phyloP scores from a whole-genome alignment of 2,113 vertebrate species.

The Pollachius pollachius region DNA sequence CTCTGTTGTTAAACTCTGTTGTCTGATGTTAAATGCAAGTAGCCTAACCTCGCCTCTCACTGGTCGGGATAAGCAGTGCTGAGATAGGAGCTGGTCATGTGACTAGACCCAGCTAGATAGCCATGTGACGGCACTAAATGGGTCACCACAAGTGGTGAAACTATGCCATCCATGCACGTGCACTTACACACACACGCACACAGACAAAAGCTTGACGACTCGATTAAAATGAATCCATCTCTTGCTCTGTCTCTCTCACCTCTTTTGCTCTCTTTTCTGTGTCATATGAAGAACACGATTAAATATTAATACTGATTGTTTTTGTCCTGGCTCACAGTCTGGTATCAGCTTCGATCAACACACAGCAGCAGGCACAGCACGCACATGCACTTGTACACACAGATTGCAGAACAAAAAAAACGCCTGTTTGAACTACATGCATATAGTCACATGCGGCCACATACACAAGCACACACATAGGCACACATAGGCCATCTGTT shows the following conservation, averaged over 20 bases:
- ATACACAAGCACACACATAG: slow-evolving; percentile 7
- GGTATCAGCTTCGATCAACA: slow-evolving; percentile 53
- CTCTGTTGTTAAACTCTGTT: background rate
- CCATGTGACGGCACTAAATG: slow-evolving; percentile 55
- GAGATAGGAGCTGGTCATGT: slow-evolving; percentile 26
- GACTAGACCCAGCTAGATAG: slow-evolving; percentile 33
- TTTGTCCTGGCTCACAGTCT: slow-evolving; percentile 31
- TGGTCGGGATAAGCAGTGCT: slow-evolving; percentile 25
- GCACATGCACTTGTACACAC: too few species aligned
- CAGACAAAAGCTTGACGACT: slow-evolving; percentile 28
- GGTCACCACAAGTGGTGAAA: slow-evolving; percentile 61
- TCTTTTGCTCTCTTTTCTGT: background rate
- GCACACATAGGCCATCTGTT: slow-evolving; percentile 47
- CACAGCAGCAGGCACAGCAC: slow-evolving; percentile 5
- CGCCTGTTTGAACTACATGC: too few species aligned
- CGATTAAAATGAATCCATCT: slow-evolving; percentile 41
- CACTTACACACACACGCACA: slow-evolving; percentile 16
- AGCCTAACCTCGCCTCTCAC: background rate
- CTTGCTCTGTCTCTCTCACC: slow-evolving; percentile 8
- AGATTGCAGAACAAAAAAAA: too few species aligned
- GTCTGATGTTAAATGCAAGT: background rate
- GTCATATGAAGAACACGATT: slow-evolving; percentile 31
- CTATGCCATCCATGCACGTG: slow-evolving; percentile 41
- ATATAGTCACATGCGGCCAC: background rate
- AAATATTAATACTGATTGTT: slow-evolving; percentile 49